Conservation (phyloP, 2,113 vertebrate species). For the Peucedramus taeniatus region DNA sequence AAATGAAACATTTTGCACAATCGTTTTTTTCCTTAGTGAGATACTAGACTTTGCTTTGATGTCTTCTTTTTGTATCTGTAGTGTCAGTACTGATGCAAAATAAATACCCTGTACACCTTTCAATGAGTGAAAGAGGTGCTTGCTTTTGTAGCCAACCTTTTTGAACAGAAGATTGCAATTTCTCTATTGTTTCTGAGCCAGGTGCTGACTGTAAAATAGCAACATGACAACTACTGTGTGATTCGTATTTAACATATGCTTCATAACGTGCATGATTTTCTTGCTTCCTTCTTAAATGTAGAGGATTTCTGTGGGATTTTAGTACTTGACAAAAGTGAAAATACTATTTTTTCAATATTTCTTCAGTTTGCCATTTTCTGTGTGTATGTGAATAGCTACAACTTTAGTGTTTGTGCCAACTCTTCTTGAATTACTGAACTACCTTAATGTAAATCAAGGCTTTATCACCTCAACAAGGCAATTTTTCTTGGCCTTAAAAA, state of each 20-base stretch:
- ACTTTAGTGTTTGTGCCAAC: neutral
- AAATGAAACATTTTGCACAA: neutral
- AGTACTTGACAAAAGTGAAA: neutral
- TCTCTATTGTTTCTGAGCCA: neutral
- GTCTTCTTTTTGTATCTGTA: neutral
- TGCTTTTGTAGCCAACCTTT: neutral
- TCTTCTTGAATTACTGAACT: neutral
- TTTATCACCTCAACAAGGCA: neutral
- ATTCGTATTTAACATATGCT: neutral
- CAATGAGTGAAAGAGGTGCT: neutral
- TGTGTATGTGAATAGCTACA: neutral
- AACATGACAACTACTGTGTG: neutral
- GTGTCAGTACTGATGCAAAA: neutral
- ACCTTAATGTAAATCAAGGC: neutral
- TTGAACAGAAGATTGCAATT: neutral
- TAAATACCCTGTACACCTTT: neutral
- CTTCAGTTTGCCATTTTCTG: neutral
- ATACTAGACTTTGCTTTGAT: neutral
- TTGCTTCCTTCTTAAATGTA: neutral
- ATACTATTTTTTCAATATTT: neutral
- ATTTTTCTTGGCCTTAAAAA: neutral
- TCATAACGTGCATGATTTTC: neutral
- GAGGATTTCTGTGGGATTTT: neutral
- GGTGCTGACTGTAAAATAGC: neutral
- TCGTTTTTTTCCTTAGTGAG: neutral